Evolutionary conservation across 2,113 vertebrate genomes (phyloP).

Genomic region (Haemorhous mexicanus): DNA sequence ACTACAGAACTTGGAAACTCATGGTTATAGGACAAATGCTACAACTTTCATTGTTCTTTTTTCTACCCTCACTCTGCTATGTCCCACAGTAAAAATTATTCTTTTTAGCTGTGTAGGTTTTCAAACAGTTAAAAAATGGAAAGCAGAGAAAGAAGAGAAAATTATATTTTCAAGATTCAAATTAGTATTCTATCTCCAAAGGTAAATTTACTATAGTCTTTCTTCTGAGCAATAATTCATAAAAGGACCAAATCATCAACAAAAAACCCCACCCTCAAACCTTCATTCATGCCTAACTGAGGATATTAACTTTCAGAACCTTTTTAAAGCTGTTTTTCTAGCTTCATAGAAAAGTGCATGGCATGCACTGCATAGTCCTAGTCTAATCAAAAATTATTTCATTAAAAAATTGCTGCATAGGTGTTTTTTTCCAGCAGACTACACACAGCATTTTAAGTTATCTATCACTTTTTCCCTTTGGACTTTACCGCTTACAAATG

Average conservation of each 20-base stretch:
- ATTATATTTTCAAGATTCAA: background rate
- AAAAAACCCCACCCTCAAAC: background rate
- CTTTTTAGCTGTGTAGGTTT: background rate
- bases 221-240: background rate
- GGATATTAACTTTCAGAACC: background rate
- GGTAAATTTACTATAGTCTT: background rate
- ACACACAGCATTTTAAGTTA: slow-evolving; percentile 51
- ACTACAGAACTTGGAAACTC: background rate
- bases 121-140: background rate
- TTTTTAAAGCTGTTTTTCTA: background rate
- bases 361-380: background rate
- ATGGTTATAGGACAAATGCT: background rate
- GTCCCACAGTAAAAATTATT: background rate
- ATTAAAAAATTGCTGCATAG: slow-evolving; percentile 54
- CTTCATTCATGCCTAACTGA: background rate
- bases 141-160: background rate
- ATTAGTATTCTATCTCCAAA: background rate
- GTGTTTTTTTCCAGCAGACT: slow-evolving; percentile 50
- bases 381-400: slow-evolving; percentile 63
- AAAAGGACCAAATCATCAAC: background rate
- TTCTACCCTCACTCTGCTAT: background rate
- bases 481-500: background rate
- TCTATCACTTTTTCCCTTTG: slow-evolving; percentile 56
- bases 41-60: background rate
- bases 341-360: slow-evolving; percentile 22